Conservation (phyloP, 2,113 vertebrate genomes). For the Cacatua alba region DNA sequence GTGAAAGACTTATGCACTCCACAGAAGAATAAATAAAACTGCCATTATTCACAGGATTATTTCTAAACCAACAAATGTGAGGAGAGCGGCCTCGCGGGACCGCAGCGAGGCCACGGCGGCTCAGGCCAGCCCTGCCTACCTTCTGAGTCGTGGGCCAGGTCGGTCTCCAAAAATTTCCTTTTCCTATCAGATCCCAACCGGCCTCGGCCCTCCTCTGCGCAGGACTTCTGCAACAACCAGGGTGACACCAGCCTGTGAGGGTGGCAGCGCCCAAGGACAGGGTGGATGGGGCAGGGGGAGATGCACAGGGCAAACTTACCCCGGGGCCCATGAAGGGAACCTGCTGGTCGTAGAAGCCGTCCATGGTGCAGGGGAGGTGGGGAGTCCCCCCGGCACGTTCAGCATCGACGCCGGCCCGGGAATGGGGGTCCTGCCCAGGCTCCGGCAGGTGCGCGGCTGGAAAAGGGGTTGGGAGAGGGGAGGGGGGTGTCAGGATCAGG, state of each 20-base stretch:
- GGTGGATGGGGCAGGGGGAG: neutral
- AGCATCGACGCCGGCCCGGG: slow-evolving; percentile 76
- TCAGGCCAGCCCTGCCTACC: slow-evolving; percentile 73
- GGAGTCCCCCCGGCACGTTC: slow-evolving; percentile 68
- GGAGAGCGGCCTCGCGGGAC: rapidly evolving
- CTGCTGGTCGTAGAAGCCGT: slow-evolving; percentile 96
- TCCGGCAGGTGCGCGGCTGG: slow-evolving; percentile 52
- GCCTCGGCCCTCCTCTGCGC: slow-evolving; percentile 80
- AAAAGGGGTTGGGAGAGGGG: neutral
- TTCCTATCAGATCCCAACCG: slow-evolving; percentile 85
- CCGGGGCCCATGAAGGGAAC: slow-evolving; percentile 92
- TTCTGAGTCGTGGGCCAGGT: slow-evolving; percentile 95
- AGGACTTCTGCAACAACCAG: slow-evolving; percentile 74
- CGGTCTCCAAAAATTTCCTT: slow-evolving; percentile 92
- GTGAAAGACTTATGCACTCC: slow-evolving; percentile 42
- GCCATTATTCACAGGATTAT: neutral
- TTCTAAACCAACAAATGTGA: rapidly evolving
- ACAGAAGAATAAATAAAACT: slow-evolving; percentile 5
- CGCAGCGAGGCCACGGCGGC: rapidly evolving
- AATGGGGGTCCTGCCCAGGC: slow-evolving; percentile 41
- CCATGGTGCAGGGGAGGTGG: slow-evolving; percentile 82
- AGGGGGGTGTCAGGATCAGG: neutral
- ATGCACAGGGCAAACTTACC: slow-evolving; percentile 78
- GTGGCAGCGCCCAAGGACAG: neutral
- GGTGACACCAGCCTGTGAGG: neutral